phyloP scores from a whole-genome alignment of 2,888 invertebrate genomes.

The Cinara cedri region DNA sequence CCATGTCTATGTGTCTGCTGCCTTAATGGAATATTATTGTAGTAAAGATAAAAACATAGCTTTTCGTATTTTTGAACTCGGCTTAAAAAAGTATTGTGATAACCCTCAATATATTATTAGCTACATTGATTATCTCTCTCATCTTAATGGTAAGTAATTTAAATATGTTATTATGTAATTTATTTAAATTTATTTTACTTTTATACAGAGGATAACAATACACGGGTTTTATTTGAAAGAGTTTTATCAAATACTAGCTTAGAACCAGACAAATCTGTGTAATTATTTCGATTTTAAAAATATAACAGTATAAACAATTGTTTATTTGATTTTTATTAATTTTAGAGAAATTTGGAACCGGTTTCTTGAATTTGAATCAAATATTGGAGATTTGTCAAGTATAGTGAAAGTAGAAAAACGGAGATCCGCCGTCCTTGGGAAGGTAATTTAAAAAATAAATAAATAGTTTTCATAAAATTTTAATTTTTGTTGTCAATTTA shows the following conservation, averaged over 20 bases:
- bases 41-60: conserved; percentile 97
- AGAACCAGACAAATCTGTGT: conserved; percentile 88
- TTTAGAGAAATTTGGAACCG: conserved; percentile 94
- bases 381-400: conserved; percentile 95
- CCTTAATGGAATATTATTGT: conserved; percentile 99
- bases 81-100: conserved; percentile 93
- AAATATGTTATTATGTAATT: conserved; percentile 1
- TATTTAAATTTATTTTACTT: conserved; percentile 54
- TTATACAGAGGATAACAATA: conserved; percentile 94
- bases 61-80: conserved; percentile 95
- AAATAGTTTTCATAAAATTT: background rate
- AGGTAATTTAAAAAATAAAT: conserved; percentile 67
- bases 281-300: conserved; percentile 63
- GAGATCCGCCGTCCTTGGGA: conserved; percentile 86
- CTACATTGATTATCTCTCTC: conserved; percentile 96
- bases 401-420: conserved; percentile 97
- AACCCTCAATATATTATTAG: conserved; percentile 93
- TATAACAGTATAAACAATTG: background rate
- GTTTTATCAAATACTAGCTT: conserved; percentile 92
- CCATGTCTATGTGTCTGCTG: conserved; percentile 87
- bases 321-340: conserved; percentile 8
- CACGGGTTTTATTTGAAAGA: conserved; percentile 96
- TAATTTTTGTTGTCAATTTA: conserved; percentile 62
- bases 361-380: conserved; percentile 97
- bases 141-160: conserved; percentile 81